Conservation (phyloP, 2,888 invertebrate species). For the Drosophila mimica region DNA sequence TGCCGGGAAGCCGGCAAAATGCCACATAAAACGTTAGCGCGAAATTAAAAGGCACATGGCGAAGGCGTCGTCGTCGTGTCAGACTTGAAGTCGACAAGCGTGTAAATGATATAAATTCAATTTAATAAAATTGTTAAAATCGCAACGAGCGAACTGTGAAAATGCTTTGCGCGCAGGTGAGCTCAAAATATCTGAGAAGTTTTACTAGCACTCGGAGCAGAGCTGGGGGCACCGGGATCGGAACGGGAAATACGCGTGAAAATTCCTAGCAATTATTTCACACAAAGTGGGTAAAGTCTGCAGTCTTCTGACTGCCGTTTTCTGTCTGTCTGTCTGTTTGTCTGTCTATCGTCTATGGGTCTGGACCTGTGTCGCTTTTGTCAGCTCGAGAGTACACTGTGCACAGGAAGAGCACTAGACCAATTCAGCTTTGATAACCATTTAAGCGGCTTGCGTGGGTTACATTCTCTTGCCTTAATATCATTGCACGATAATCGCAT, state of each 20-base stretch:
- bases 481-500: constrained; percentile 65
- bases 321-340: constrained; percentile 8
- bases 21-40: constrained; percentile 77
- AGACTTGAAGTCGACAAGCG: constrained; percentile 80
- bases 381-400: not conserved
- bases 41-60: constrained; percentile 69
- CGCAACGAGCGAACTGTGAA: constrained; percentile 78
- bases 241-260: constrained; percentile 79
- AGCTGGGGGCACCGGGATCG: constrained; percentile 22
- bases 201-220: constrained; percentile 43
- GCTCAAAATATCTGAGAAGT: constrained; percentile 75
- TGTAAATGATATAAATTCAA: constrained; percentile 84
- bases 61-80: constrained; percentile 33
- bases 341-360: constrained; percentile 35
- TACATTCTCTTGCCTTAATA: constrained; percentile 56
- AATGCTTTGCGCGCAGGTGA: constrained; percentile 81
- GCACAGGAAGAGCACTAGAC: constrained; percentile 49
- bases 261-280: constrained; percentile 81
- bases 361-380: constrained; percentile 19
- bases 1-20: constrained; percentile 54
- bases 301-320: constrained; percentile 14
- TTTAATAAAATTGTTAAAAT: constrained; percentile 85
- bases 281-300: constrained; percentile 70
- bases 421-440: constrained; percentile 71
- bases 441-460: constrained; percentile 69